A percentile compares a stretch with the other conserved stretches of the same genome.
phyloP scores from a whole-genome alignment of 2,888 invertebrate genomes.

The Bugula neritina region DNA sequence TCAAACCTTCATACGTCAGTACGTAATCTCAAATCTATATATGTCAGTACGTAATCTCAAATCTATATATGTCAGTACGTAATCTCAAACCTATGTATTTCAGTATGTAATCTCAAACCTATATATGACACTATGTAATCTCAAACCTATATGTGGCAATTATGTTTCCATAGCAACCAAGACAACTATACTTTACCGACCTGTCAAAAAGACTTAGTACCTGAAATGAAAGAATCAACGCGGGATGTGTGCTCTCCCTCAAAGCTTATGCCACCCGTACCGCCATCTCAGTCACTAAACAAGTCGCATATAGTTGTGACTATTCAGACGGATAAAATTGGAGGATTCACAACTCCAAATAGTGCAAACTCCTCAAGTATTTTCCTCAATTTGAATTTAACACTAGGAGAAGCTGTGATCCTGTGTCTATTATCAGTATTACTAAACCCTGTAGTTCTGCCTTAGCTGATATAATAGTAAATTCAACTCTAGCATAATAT shows the following conservation, averaged over 20 bases:
- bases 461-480: too few species aligned
- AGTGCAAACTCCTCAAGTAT: not conserved
- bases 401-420: not conserved
- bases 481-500: too few species aligned
- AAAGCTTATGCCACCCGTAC: not conserved
- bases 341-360: not conserved
- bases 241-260: not conserved
- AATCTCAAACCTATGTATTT: not conserved
- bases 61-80: not conserved
- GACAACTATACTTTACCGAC: not conserved
- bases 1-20: not conserved
- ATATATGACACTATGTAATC: too few species aligned
- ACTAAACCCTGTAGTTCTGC: not conserved
- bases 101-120: not conserved
- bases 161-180: too few species aligned
- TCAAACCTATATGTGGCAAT: too few species aligned
- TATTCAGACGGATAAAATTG: not conserved
- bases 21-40: too few species aligned
- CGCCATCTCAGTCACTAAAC: not conserved
- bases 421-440: not conserved
- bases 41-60: too few species aligned
- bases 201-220: constrained; percentile 1
- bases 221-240: constrained; percentile 1
- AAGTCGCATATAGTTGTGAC: not conserved
- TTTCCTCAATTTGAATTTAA: too few species aligned